phyloP scores from a whole-genome alignment of 2,888 invertebrate species.

The Agrenia bidenticulata region DNA sequence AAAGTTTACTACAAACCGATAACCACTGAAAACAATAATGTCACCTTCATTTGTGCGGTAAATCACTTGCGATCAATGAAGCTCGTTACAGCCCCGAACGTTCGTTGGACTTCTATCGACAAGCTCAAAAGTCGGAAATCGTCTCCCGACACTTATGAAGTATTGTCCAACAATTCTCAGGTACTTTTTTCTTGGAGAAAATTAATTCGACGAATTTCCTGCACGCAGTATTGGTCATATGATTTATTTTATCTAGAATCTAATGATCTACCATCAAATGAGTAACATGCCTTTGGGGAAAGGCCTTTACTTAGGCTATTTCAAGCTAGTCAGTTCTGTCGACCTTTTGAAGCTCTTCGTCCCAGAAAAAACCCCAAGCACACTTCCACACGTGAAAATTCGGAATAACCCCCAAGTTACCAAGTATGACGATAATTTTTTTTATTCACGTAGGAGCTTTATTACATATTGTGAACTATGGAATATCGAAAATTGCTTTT shows the following conservation, averaged over 20 bases:
- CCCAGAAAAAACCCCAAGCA: slow-evolving; percentile 87
- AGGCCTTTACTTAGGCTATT: slow-evolving; percentile 91
- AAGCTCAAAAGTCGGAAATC: slow-evolving; percentile 59
- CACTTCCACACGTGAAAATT: slow-evolving; percentile 89
- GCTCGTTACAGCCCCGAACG: slow-evolving; percentile 82
- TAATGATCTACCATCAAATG: slow-evolving; percentile 71
- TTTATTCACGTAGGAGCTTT: too few species aligned
- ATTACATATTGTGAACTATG: too few species aligned
- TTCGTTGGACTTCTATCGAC: slow-evolving; percentile 86
- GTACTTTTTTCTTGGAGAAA: slow-evolving; percentile 6
- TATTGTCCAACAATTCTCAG: neutral
- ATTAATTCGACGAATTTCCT: slow-evolving; percentile 4
- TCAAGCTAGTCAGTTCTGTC: slow-evolving; percentile 94
- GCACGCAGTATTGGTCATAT: neutral
- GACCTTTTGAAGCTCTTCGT: slow-evolving; percentile 92
- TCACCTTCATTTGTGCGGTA: slow-evolving; percentile 80
- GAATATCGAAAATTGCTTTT: slow-evolving; percentile 21
- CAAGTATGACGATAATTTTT: slow-evolving; percentile 66
- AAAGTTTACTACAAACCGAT: slow-evolving; percentile 90
- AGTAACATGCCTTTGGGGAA: slow-evolving; percentile 78
- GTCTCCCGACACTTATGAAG: slow-evolving; percentile 9
- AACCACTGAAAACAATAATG: slow-evolving; percentile 81
- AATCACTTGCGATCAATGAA: slow-evolving; percentile 79
- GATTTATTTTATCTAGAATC: slow-evolving; percentile 58
- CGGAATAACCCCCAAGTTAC: slow-evolving; percentile 95